Conservation (phyloP, 23 tunicate genomes). For the Aplidium turbinatum region DNA sequence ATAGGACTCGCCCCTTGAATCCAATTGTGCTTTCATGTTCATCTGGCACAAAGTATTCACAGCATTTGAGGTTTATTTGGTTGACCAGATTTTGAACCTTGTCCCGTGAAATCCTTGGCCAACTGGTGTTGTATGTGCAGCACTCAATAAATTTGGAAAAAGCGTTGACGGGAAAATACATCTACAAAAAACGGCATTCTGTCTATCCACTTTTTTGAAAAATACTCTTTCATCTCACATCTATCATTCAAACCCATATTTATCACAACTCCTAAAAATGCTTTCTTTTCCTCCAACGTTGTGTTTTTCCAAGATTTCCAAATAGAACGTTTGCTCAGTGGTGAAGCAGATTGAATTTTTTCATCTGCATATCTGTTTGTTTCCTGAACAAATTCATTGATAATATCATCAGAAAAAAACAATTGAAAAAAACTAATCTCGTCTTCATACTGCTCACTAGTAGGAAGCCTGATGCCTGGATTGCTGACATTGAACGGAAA, state of each 20-base stretch:
- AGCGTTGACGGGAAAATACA: slow-evolving; percentile 31
- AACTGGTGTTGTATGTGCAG: slow-evolving; percentile 25
- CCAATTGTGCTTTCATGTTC: slow-evolving; percentile 38
- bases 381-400: slow-evolving; percentile 20
- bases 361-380: not conserved
- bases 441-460: slow-evolving; percentile 38
- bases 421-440: slow-evolving; percentile 41
- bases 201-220: slow-evolving; percentile 26
- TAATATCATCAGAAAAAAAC: slow-evolving; percentile 26
- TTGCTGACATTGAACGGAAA: slow-evolving; percentile 36
- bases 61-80: slow-evolving; percentile 23
- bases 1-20: slow-evolving; percentile 32
- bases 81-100: slow-evolving; percentile 31
- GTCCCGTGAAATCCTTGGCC: slow-evolving; percentile 26
- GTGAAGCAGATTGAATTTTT: not conserved
- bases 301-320: slow-evolving; percentile 35
- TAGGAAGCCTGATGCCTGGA: slow-evolving; percentile 43
- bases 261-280: slow-evolving; percentile 25
- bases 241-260: slow-evolving; percentile 28
- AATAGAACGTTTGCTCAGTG: too few relatives aligned
- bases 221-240: slow-evolving; percentile 31
- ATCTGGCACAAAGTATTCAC: slow-evolving; percentile 37
- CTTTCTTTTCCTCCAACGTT: slow-evolving; percentile 35
- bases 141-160: slow-evolving; percentile 33
- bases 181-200: slow-evolving; percentile 43